Percentiles rank a stretch among this genome's conserved stretches.
Conservation (phyloP, 2,888 invertebrate species). For the Branchipolynoe longqiensis region DNA sequence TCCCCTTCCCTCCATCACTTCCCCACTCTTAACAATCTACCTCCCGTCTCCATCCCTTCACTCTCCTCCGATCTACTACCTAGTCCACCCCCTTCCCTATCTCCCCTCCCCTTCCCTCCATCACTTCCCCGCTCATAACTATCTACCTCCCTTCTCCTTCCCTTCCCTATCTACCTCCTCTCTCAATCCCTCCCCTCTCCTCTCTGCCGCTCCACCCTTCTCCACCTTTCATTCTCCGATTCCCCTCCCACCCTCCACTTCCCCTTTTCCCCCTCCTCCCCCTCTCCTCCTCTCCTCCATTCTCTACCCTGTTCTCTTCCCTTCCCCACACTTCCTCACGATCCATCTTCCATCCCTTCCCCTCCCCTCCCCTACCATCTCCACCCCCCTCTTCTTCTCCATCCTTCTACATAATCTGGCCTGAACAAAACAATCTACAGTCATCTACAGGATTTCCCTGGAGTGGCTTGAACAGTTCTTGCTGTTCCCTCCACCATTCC, state of each 20-base stretch:
- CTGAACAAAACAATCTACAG: too few relatives aligned
- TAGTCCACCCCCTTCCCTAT: not conserved
- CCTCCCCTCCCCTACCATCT: not conserved
- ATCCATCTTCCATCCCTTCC: not conserved
- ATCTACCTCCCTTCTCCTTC: not conserved
- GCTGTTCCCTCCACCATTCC: not conserved
- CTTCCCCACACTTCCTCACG: not conserved
- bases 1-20: too few relatives aligned
- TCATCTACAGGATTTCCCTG: too few relatives aligned
- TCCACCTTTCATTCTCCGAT: too few relatives aligned
- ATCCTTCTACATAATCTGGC: not conserved
- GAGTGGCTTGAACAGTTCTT: not conserved
- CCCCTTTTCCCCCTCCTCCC: not conserved
- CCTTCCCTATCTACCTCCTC: not conserved
- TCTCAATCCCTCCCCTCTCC: not conserved
- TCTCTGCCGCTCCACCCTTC: not conserved
- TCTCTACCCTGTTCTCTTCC: not conserved
- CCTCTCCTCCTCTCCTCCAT: not conserved
- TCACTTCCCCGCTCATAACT: not conserved
- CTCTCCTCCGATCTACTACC: not conserved
- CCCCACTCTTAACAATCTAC: too few relatives aligned
- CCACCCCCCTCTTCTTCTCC: not conserved
- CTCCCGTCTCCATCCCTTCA: not conserved
- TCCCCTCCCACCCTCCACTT: not conserved
- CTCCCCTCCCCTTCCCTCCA: not conserved